Percentiles rank a stretch among this genome's conserved stretches.
phyloP scores from a whole-genome alignment of 2,888 invertebrate genomes.

The Oscheius sp. region DNA sequence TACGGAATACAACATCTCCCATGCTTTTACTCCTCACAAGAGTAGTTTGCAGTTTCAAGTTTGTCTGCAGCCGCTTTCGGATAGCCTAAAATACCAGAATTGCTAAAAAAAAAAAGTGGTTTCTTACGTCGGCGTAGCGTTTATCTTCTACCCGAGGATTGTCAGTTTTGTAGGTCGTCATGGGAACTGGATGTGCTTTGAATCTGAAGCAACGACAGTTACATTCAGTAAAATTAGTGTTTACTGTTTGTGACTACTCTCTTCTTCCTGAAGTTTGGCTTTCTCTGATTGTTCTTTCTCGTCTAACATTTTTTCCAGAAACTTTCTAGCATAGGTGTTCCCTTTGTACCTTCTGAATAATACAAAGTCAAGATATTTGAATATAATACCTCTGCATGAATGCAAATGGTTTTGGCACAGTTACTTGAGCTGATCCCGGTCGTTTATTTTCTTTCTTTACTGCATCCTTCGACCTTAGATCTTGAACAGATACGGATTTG shows the following conservation, averaged over 20 bases:
- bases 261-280: constrained; percentile 9
- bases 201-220: constrained; percentile 29
- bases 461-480: neutral
- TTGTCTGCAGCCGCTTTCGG: constrained; percentile 10
- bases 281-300: constrained; percentile 31
- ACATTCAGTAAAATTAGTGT: neutral
- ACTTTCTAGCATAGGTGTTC: constrained; percentile 35
- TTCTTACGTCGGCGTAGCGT: constrained; percentile 41
- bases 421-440: constrained; percentile 5
- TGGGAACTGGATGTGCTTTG: constrained; percentile 51
- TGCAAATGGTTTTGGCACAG: constrained; percentile 17
- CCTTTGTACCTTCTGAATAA: constrained; percentile 32
- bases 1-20: constrained; percentile 16
- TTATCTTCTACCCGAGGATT: constrained; percentile 46
- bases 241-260: constrained; percentile 16
- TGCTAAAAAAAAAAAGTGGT: neutral
- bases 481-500: constrained; percentile 19
- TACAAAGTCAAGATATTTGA: neutral
- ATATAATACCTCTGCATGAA: constrained; percentile 12
- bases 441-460: neutral
- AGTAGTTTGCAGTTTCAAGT: constrained; percentile 15
- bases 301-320: constrained; percentile 32
- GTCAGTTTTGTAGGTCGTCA: constrained; percentile 46
- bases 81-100: constrained; percentile 21
- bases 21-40: constrained; percentile 24